A percentile compares a stretch with the other conserved stretches of the same genome.
phyloP scores from a whole-genome alignment of 2,888 invertebrate species.

The Scrobipalpa atriplicella region DNA sequence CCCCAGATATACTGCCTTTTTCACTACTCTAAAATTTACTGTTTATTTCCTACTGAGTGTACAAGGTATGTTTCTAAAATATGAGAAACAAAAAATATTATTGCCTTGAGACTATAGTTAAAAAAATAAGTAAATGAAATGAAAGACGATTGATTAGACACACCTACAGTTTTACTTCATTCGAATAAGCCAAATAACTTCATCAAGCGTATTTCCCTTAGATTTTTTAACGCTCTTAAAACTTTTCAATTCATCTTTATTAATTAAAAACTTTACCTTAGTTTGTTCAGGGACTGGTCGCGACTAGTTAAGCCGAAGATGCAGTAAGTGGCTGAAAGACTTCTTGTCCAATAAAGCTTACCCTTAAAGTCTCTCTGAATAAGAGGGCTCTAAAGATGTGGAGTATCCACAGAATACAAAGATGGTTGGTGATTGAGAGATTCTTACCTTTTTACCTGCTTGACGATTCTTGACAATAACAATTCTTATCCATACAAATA shows the following conservation, averaged over 20 bases:
- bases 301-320: neutral
- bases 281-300: neutral
- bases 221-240: neutral
- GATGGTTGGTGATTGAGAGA: neutral
- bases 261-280: slow-evolving; percentile 5
- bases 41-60: no score
- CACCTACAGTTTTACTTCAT: no score
- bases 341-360: neutral
- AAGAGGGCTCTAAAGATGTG: neutral
- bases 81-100: no score
- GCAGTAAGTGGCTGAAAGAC: neutral
- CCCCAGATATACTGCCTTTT: slow-evolving; percentile 1
- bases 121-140: no score
- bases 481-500: neutral
- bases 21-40: neutral
- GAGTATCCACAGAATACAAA: slow-evolving; percentile 3
- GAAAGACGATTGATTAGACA: no score
- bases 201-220: neutral
- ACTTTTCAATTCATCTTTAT: neutral
- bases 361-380: neutral
- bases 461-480: neutral
- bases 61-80: no score
- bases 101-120: no score
- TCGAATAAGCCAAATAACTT: no score
- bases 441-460: neutral